Conservation (phyloP, 2,888 invertebrate species). For the Phyto melanocephala region DNA sequence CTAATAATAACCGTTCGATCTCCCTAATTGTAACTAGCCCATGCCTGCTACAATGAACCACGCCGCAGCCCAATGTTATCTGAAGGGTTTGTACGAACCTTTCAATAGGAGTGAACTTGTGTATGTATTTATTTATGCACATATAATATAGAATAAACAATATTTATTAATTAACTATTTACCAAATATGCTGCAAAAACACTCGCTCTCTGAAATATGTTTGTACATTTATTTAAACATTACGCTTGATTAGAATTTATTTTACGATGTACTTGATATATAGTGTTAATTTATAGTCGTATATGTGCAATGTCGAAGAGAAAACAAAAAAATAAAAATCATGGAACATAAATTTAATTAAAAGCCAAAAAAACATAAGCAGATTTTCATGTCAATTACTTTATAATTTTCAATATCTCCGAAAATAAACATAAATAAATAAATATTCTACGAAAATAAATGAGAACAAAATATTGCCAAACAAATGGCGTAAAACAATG, state of each 20-base stretch:
- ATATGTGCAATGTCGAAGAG: background rate
- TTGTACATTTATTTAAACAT: background rate
- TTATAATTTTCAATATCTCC: conserved; percentile 9
- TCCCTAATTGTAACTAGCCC: too few species aligned
- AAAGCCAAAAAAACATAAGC: conserved; percentile 17
- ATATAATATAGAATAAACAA: conserved; percentile 15
- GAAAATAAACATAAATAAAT: background rate
- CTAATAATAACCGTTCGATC: too few species aligned
- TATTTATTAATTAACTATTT: conserved; percentile 44
- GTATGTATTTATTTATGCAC: background rate
- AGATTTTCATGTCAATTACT: conserved; percentile 45
- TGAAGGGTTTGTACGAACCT: too few species aligned
- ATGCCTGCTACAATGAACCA: too few species aligned
- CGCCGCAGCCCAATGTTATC: too few species aligned
- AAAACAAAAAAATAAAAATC: too few species aligned
- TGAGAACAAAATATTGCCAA: conserved; percentile 4
- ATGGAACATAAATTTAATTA: conserved; percentile 51
- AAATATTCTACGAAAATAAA: background rate
- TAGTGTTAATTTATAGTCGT: background rate
- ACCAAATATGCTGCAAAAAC: conserved; percentile 13
- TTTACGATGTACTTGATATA: background rate
- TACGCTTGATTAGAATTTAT: conserved; percentile 44
- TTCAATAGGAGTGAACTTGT: too few species aligned
- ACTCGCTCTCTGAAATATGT: background rate
- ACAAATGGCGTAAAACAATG: conserved; percentile 8